A percentile compares a stretch with the other conserved stretches of the same genome.
phyloP scores from a whole-genome alignment of 2,797 vertebrate genomes.

The Hemitrygon akajei region DNA sequence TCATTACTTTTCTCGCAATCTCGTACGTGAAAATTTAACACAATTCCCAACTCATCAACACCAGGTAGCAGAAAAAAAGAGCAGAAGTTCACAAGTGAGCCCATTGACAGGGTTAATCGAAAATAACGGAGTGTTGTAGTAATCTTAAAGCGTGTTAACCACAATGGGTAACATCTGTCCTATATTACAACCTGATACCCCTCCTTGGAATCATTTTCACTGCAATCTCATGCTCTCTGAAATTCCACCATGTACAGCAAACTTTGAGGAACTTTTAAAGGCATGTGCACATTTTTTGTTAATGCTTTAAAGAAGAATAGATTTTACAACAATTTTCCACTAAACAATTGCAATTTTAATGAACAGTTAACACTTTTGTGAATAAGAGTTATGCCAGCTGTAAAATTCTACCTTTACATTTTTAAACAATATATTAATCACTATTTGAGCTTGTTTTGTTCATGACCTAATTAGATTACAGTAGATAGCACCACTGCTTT shows the following conservation, averaged over 20 bases:
- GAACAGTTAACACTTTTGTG: not conserved
- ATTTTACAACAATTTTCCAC: slow-evolving; percentile 8
- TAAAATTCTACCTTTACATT: not conserved
- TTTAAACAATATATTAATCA: not conserved
- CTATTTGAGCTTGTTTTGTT: not conserved
- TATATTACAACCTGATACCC: slow-evolving; percentile 21
- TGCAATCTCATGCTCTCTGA: not conserved
- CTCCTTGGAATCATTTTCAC: not conserved
- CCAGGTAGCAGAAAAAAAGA: not conserved
- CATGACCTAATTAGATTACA: not conserved
- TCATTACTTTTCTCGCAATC: slow-evolving; percentile 12
- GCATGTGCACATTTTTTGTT: not conserved
- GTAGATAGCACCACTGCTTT: too few relatives aligned
- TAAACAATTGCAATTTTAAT: not conserved
- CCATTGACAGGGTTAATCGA: slow-evolving; percentile 6
- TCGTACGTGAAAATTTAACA: slow-evolving; percentile 13
- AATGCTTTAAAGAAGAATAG: not conserved
- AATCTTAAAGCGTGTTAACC: not conserved
- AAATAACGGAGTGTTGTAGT: slow-evolving; percentile 25
- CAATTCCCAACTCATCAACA: slow-evolving; percentile 17
- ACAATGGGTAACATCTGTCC: slow-evolving; percentile 28
- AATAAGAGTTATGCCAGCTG: not conserved
- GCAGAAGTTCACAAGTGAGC: slow-evolving; percentile 21
- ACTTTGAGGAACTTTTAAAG: not conserved
- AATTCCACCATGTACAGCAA: not conserved